Evolutionary conservation across 2,888 invertebrate genomes (phyloP), one percentile per base, ranked within the genome.

Genomic region (Drosophila prolongata): DNA sequence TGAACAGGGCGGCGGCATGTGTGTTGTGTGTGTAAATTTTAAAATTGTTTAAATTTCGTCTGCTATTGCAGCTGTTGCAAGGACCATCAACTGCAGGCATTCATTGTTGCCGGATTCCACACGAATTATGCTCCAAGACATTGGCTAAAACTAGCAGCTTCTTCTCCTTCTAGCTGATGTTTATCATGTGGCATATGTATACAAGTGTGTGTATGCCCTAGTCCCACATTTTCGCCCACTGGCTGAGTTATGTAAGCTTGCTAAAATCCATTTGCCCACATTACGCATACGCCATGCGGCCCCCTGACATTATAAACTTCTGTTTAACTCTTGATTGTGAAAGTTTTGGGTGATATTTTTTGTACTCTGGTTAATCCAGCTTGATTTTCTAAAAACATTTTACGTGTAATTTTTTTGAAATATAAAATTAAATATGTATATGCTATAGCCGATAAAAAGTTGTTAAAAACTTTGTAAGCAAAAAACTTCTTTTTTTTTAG

Each of bases 21-120:
- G 66, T 84, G 81, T 76, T 76, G 86, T 71, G 85, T 74, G 14
- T 73, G 82, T 79, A 85, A 81, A 89, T 83, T 83, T 87, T 73
- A 73, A 89, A 87, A 84, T 89, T 85, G 82, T 75, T 89, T 59
- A 75, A 81, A 81, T 78, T 77, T 80, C 73, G 71, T 70, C 55
- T 72, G 77, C 64, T 76, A 42, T 68, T 81, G 71, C 89, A 87
- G 86, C 89, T 84, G 83, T 85, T 88, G 86, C 86, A 77, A 73
- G 89, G 77, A 87, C 89, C 89, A 89, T 85, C 85, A 89, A 84
- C 84, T 89, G 89, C 85, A 87, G 75, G 54, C 67, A 65, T n/a
- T 16, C 49, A 16, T 35, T 10, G 37, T 10, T 10, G 14, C 30
- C 30, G 43, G 49, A 38, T 49, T 50, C 56, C 40, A 10, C 30